Evolutionary conservation across 2,888 invertebrate species (phyloP).

Genomic region (Ephialtes manifestator): DNA sequence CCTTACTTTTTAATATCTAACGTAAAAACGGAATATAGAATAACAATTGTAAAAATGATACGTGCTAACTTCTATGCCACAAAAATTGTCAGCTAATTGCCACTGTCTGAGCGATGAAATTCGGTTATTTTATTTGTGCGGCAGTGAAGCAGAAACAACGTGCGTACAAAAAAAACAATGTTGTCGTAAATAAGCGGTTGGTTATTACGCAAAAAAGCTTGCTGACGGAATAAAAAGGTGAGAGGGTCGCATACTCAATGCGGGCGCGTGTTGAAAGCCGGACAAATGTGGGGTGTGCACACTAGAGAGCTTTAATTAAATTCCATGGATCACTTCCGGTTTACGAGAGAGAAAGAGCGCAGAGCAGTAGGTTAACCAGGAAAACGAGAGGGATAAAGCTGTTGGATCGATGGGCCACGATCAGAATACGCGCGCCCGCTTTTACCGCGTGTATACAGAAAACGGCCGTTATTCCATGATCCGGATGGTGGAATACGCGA

Average conservation of each 20-base stretch:
- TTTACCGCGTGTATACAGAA: slow-evolving; percentile 53
- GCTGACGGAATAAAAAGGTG: slow-evolving; percentile 15
- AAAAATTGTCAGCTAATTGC: background rate
- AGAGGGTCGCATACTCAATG: slow-evolving; percentile 33
- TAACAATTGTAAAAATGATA: no score
- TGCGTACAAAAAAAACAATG: slow-evolving; percentile 20
- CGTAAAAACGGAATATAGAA: no score
- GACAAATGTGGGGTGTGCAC: slow-evolving; percentile 54
- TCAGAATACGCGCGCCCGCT: slow-evolving; percentile 25
- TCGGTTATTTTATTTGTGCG: background rate
- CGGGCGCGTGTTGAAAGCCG: slow-evolving; percentile 48
- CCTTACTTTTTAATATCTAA: no score
- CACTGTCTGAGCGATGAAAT: background rate
- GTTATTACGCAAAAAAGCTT: slow-evolving; percentile 11
- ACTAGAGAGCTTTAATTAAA: slow-evolving; percentile 74
- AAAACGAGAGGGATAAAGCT: slow-evolving; percentile 48
- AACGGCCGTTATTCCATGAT: slow-evolving; percentile 35
- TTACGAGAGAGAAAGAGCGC: slow-evolving; percentile 41
- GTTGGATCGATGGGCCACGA: slow-evolving; percentile 71
- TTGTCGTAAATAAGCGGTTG: slow-evolving; percentile 27
- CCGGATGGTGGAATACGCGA: slow-evolving; percentile 35
- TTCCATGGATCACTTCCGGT: slow-evolving; percentile 75
- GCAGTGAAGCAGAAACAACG: background rate
- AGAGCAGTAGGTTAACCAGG: background rate
- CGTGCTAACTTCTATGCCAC: background rate